Evolutionary conservation across 2,113 vertebrate species (phyloP), one percentile per base, ranked within the genome.

Genomic region (Stigmatopora argus): DNA sequence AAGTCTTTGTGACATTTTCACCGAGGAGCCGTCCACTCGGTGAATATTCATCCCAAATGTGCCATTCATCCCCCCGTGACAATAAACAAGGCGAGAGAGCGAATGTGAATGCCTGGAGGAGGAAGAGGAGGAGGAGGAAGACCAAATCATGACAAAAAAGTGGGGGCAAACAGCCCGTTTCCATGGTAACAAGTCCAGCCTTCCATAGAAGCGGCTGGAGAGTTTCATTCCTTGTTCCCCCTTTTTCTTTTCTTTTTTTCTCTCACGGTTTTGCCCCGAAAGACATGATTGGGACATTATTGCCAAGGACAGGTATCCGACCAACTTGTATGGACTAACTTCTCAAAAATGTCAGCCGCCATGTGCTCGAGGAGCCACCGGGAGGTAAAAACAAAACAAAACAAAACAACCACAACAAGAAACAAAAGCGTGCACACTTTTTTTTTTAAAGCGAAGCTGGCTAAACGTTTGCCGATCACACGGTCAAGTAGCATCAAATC

Each of bases 121-220:
- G 73, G 51, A 65, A 64, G 76, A 65, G 75, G 71, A 53, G 75
- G 71, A 53, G 68, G 61, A 62, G 47, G 18, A 23, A 60, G 61
- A 31, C 69, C 70, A 80, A 83, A 71, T 74, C 79, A 53, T 11
- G 17, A 69, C 70, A 66, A 81, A 75, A 31, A 74, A 81, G 55
- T 82, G 84, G 84, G 89, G 86, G 82, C 84, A 90, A 90, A 87
- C 85, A 88, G 83, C 71, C 69, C 74, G 83, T 90, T 62, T 67
- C 89, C 82, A 85, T 81, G 83, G 87, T 44, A 79, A 92, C 87
- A 87, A 83, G 88, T 85, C 84, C 90, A 82, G 88, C 90, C 90
- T 87, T 72, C 85, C 67, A 59, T 52, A 70, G 75, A 82, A 76
- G 72, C 46, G 77, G 73, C 83, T 77, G 74, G 65, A 79, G 81